phyloP scores from a whole-genome alignment of 2,113 vertebrate species.

The Synodontis membranacea region DNA sequence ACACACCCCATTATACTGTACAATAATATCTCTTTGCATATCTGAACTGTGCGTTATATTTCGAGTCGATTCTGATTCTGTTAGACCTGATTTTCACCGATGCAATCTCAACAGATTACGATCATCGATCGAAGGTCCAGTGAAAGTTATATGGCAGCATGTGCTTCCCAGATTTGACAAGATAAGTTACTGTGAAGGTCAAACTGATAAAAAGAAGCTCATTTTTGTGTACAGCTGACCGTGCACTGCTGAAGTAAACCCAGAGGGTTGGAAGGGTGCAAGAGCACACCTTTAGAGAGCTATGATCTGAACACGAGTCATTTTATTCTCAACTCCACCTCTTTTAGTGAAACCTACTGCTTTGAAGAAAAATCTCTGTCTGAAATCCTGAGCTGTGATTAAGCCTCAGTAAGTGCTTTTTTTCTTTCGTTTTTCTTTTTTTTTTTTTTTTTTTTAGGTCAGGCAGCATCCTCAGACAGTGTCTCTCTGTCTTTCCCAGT shows the following conservation, averaged over 20 bases:
- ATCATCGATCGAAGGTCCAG: neutral
- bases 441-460: neutral
- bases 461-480: constrained; percentile 2
- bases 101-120: neutral
- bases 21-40: constrained; percentile 12
- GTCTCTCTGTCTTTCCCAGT: constrained; percentile 2
- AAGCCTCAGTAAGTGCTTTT: constrained; percentile 20
- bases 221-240: neutral
- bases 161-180: constrained; percentile 22
- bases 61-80: neutral
- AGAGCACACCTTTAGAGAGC: constrained; percentile 13
- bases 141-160: constrained; percentile 27
- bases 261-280: neutral
- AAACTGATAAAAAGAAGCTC: constrained; percentile 22
- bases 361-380: constrained; percentile 27
- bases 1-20: neutral
- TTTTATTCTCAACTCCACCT: constrained; percentile 18
- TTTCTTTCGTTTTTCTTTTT: neutral
- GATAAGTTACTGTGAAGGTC: constrained; percentile 4
- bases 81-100: neutral
- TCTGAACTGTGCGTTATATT: constrained; percentile 9
- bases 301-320: constrained; percentile 27
- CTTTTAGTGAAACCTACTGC: neutral
- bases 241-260: neutral
- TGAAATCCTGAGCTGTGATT: constrained; percentile 38